Percentiles rank a stretch among this genome's conserved stretches.
Evolutionary conservation across 1,140 invertebrate genomes (phyloP).

Genomic region (Caenorhabditis brenneri): DNA sequence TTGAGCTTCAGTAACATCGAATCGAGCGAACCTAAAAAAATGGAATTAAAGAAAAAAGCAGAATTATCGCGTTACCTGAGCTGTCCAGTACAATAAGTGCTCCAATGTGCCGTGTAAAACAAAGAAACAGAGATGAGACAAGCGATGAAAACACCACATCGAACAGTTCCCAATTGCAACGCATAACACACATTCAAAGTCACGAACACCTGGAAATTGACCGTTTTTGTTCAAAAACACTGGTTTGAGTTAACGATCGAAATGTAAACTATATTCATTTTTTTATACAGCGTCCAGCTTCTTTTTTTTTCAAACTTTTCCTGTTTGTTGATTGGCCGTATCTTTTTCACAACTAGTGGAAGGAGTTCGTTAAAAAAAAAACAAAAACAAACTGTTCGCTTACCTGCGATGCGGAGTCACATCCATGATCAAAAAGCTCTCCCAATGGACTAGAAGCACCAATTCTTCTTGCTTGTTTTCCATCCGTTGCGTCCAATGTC

Average conservation of each 20-base stretch:
- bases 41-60: too few relatives aligned
- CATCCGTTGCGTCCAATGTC: conserved; percentile 89
- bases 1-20: conserved; percentile 98
- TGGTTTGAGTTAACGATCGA: too few relatives aligned
- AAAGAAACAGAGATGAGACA: conserved; percentile 89
- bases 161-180: conserved; percentile 80
- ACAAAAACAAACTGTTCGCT: too few relatives aligned
- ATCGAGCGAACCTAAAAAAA: conserved; percentile 69
- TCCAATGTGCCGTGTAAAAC: conserved; percentile 99
- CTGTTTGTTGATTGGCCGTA: too few relatives aligned
- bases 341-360: too few relatives aligned
- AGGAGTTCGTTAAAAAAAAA: too few relatives aligned
- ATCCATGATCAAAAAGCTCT: conserved; percentile 97
- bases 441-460: conserved; percentile 88
- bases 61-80: conserved; percentile 78
- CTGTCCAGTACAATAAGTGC: conserved; percentile 92
- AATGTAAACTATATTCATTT: too few relatives aligned
- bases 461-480: conserved; percentile 88
- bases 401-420: conserved; percentile 81
- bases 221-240: too few relatives aligned
- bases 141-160: conserved; percentile 89
- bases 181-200: conserved; percentile 89
- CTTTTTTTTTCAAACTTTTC: too few relatives aligned
- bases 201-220: conserved; percentile 85
- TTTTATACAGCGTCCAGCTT: too few relatives aligned